Percentiles rank a stretch among this genome's conserved stretches.
Conservation (phyloP, 2,888 invertebrate species). For the Eucriotettix oculatus region DNA sequence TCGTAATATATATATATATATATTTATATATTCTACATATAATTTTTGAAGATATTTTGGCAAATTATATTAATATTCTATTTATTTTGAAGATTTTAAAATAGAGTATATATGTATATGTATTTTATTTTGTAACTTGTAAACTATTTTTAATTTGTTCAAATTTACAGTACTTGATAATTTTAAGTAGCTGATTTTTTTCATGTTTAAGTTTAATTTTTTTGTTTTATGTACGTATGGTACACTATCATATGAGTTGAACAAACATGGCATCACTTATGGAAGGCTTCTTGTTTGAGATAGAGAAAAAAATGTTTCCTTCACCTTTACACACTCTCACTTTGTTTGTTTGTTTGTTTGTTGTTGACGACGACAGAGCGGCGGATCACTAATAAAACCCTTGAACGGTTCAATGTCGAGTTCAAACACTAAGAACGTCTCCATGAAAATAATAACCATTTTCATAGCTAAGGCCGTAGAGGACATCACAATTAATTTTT, state of each 20-base stretch:
- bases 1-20: slow-evolving; percentile 1
- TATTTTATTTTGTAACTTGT: not conserved
- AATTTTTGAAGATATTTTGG: not conserved
- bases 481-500: not conserved
- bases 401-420: not conserved
- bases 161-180: too few relatives aligned
- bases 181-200: too few relatives aligned
- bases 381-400: not conserved
- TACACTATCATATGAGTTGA: not conserved
- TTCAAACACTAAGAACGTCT: not conserved
- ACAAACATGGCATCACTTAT: not conserved
- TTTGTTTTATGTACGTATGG: not conserved
- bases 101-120: not conserved
- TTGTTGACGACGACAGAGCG: too few relatives aligned
- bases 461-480: not conserved
- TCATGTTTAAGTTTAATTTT: not conserved
- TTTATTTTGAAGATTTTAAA: not conserved
- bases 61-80: not conserved
- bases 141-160: too few relatives aligned
- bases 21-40: not conserved
- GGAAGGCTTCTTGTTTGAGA: not conserved
- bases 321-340: too few relatives aligned
- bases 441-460: not conserved
- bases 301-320: not conserved
- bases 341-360: too few relatives aligned